phyloP scores from a whole-genome alignment of 2,888 invertebrate species.

The Drosophila austrosaltans region DNA sequence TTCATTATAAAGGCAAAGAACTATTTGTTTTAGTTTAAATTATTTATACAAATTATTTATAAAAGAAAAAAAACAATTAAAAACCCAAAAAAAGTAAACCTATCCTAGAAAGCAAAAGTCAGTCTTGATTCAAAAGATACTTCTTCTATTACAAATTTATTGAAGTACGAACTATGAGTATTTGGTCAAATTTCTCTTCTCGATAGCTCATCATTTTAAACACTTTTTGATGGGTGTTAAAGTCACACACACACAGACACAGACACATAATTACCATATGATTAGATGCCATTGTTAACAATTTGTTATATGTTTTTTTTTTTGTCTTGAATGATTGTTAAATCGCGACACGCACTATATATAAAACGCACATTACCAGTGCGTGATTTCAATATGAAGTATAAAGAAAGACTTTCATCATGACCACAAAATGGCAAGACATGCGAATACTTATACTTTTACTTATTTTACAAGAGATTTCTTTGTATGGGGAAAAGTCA shows the following conservation, averaged over 20 bases:
- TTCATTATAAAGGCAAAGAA: too few relatives aligned
- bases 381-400: constrained; percentile 67
- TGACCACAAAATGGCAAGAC: constrained; percentile 12
- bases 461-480: constrained; percentile 4
- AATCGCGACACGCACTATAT: constrained; percentile 65
- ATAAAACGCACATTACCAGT: constrained; percentile 64
- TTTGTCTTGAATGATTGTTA: constrained; percentile 41
- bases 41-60: too few relatives aligned
- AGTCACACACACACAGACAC: constrained; percentile 19
- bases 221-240: constrained; percentile 22
- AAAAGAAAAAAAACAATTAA: too few relatives aligned
- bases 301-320: constrained; percentile 25
- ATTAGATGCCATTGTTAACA: constrained; percentile 47
- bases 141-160: too few relatives aligned
- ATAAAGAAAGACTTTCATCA: constrained; percentile 5
- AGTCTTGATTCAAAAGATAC: too few relatives aligned
- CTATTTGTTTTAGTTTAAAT: too few relatives aligned
- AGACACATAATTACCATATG: constrained; percentile 58
- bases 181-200: not conserved
- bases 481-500: constrained; percentile 33
- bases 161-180: too few relatives aligned
- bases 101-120: too few relatives aligned
- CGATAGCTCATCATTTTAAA: not conserved
- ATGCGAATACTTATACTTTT: constrained; percentile 40
- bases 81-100: too few relatives aligned